Percentiles rank a stretch among this genome's conserved stretches.
Conservation (phyloP, 2,113 vertebrate species). For the Nesospiza acunhae region DNA sequence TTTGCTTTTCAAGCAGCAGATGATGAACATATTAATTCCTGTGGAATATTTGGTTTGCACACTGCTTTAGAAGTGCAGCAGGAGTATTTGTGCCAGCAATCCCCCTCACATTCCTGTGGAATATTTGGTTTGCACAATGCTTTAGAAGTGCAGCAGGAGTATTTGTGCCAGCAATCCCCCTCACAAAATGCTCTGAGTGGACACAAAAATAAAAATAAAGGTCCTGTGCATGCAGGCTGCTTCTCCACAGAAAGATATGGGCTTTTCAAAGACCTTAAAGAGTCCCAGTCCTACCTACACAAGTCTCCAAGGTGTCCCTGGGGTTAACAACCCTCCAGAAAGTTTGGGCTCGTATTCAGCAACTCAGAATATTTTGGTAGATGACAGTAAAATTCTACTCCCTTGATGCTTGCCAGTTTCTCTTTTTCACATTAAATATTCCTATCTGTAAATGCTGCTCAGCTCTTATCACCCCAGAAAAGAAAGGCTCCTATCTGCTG, state of each 20-base stretch:
- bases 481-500: neutral
- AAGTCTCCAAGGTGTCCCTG: neutral
- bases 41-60: neutral
- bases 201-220: neutral
- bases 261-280: neutral
- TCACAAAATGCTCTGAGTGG: neutral
- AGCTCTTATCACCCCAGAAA: neutral
- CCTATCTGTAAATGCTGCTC: neutral
- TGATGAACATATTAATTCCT: neutral
- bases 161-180: neutral
- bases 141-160: neutral
- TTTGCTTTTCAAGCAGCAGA: neutral
- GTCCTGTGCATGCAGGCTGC: neutral
- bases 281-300: neutral
- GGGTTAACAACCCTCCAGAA: neutral
- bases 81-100: neutral
- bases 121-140: neutral
- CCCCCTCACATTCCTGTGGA: neutral
- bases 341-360: neutral
- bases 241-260: fast-evolving
- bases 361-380: neutral
- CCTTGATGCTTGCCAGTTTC: neutral
- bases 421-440: neutral
- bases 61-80: neutral
- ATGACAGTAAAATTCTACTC: neutral